Base-by-base conservation (phyloP, 2,113 vertebrate species). In the Thamnophis sirtalis region DNA sequence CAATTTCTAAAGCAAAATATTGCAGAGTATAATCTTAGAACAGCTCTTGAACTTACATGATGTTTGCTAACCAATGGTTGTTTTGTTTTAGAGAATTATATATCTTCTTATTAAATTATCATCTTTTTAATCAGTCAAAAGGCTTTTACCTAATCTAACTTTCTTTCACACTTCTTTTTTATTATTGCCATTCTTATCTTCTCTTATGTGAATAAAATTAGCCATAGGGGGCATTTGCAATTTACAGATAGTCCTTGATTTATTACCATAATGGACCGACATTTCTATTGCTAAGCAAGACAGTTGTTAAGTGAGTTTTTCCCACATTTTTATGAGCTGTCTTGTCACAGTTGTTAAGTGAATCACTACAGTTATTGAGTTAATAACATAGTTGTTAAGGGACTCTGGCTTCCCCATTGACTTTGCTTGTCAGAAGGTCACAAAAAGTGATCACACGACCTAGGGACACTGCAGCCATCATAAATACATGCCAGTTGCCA, bases 391-490 rank as follows among this genome's bases (percentile, higher is more conserved):
- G 2, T n/a, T 33, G 63, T n/a, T 4, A 68, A n/a, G 11, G 5
- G 60, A 68, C n/a, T n/a, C 28, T 68, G 60, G 28, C 24, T 68
- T 33, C 13, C 28, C 63, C 28, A 68, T 33, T 33, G 28, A 68
- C 28, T 68, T 68, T 33, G 28, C 63, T 68, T 68, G 11, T n/a
- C 28, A n/a, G 28, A n/a, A 68, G 60, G 11, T 68, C 0, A 2
- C 63, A 68, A 33, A 68, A 68, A 11, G 28, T 5, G 2, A 33
- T 33, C 4, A 33, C 11, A 15, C 33, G 28, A n/a, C 5, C 63
- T 11, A 5, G 13, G 2, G 63, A 33, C 2, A 33, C 0, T 1
- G 5, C 63, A 33, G 6, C 13, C 0, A 0, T 68, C 63, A 68
- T 68, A 68, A 68, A 68, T 68, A 68, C 5, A 33, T 17, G 13